phyloP scores from a whole-genome alignment of 2,888 invertebrate genomes.

The Dolichomitus sp. region DNA sequence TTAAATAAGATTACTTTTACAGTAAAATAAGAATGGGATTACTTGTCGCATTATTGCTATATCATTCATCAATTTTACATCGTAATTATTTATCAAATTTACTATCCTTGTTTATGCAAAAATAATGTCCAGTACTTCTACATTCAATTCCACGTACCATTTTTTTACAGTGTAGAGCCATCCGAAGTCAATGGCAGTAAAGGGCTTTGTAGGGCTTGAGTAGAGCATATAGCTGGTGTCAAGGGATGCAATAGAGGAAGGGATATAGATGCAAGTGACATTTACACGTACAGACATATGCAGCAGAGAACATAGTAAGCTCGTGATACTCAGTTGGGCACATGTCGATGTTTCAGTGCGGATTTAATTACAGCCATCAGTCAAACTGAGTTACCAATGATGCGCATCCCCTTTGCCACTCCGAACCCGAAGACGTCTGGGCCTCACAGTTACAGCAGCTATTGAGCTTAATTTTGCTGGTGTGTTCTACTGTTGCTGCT shows the following conservation, averaged over 20 bases:
- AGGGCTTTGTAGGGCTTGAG: background rate
- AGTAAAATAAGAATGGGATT: no score
- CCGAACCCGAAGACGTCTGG: conserved; percentile 3
- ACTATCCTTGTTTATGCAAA: no score
- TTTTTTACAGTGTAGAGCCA: no score
- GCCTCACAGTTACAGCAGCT: background rate
- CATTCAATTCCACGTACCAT: no score
- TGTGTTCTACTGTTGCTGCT: conserved; percentile 30
- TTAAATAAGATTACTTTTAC: no score
- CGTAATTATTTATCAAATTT: no score
- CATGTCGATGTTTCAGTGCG: conserved; percentile 8
- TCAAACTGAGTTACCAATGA: conserved; percentile 13
- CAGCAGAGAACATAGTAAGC: background rate
- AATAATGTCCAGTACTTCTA: no score
- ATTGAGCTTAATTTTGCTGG: conserved; percentile 14
- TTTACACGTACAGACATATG: conserved; percentile 3
- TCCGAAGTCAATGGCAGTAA: background rate
- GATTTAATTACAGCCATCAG: conserved; percentile 23
- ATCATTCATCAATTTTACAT: no score
- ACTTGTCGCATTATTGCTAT: no score
- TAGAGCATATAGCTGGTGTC: background rate
- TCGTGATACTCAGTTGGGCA: background rate
- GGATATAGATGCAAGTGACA: conserved; percentile 17
- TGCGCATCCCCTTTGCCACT: background rate
- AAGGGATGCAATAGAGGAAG: conserved; percentile 3